Evolutionary conservation across 2,797 vertebrate species (phyloP), one percentile per base, ranked within the genome.

Genomic region (Tadarida brasiliensis): DNA sequence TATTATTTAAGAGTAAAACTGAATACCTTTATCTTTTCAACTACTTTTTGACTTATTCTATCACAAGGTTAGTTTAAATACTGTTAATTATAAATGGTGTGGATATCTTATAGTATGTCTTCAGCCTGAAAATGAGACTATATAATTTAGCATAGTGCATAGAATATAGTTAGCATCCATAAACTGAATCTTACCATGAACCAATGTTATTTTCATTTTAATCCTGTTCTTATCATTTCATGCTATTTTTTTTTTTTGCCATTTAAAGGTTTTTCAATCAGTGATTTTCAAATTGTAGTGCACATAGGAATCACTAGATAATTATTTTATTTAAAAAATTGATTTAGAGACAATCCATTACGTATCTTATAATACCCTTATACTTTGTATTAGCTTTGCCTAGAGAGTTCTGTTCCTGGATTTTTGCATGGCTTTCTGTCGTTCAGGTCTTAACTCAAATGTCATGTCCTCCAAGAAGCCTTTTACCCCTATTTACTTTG

Each of bases 361-460:
- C 56, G 56, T 6, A 57, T 63, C 51, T 80, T 44, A 57, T 71
- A n/a, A 17, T 77, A 65, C 73, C 39, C 35, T 82, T 67, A 8
- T 44, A 24, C 4, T 90, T 71, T 90, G 35, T 87, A 35, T 87
- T 86, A 4, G 59, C 74, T 77, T 94, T 92, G 61, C 56, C 63
- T 81, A 11, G 47, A 86, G 24, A 65, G 10, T 65, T 82, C 74
- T 80, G 39, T 67, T 82, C 61, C 35, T 14, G 54, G 14, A 63
- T 57, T 86, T 61, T 90, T 47, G 77, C n/a, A 16, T 73, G 28
- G 22, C 35, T 85, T 1, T 54, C 5, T 51, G 30, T 89, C 57
- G 70, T 91, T 89, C 54, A 22, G 68, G 26, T 92, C 51, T 68
- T 96, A 63, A 80, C 59, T 82, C 63, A 91, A 63, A 74, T 70